These are phyloP conservation scores for Coracias cyanogaster DNA, from an alignment of 2,797 vertebrate genomes.

Conservation along the genomic window DNA sequence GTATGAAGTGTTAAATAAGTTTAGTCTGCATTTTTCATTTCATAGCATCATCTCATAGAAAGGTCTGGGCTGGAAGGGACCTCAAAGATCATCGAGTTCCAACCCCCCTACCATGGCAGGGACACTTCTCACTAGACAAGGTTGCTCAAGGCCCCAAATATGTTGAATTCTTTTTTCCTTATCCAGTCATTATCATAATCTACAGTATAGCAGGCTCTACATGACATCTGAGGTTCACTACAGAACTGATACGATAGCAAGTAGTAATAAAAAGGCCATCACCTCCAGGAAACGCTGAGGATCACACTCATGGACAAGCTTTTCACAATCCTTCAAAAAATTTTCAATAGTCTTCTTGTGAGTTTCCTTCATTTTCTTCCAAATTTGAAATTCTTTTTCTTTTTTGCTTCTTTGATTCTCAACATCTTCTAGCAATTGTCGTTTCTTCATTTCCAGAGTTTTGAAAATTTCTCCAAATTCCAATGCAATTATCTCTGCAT, in stretches of 20 bases:
- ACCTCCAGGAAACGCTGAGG: slow-evolving; percentile 77
- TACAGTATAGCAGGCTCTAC: neutral
- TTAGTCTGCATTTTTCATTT: neutral
- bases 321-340: slow-evolving; percentile 74
- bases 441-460: slow-evolving; percentile 67
- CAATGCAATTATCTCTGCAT: slow-evolving; percentile 49
- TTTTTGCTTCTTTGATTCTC: slow-evolving; percentile 64
- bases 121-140: no score
- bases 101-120: no score
- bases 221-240: neutral
- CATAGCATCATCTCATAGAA: no score
- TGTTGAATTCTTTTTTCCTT: neutral
- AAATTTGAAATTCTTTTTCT: slow-evolving; percentile 64
- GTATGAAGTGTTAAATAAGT: neutral
- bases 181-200: neutral
- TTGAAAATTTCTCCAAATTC: slow-evolving; percentile 69
- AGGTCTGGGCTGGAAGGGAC: no score
- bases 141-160: neutral
- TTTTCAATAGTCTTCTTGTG: slow-evolving; percentile 69
- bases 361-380: slow-evolving; percentile 72
- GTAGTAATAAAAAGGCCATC: neutral
- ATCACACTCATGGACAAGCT: slow-evolving; percentile 73
- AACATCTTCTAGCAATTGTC: slow-evolving; percentile 64
- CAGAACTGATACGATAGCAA: neutral
- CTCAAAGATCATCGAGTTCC: no score